These are phyloP conservation scores for Mesorhabditis spiculigera DNA, from an alignment of 2,888 invertebrate genomes.

Conservation along the genomic window DNA sequence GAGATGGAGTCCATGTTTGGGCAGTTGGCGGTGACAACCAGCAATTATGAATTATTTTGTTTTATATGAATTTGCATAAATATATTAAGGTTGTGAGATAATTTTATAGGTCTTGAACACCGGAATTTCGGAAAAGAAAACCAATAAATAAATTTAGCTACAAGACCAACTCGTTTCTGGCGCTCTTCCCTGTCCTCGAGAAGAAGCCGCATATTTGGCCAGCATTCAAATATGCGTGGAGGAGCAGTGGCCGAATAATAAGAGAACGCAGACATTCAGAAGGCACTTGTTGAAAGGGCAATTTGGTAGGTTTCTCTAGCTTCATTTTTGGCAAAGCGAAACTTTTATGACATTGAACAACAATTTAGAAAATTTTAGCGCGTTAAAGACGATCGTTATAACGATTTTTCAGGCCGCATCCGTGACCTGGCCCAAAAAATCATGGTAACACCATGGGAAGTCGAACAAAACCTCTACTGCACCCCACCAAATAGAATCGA, in stretches of 20 bases:
- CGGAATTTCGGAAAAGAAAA: too few relatives aligned
- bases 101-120: not conserved
- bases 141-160: slow-evolving; percentile 61
- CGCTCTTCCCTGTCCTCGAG: slow-evolving; percentile 66
- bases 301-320: slow-evolving; percentile 32
- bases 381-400: too few relatives aligned
- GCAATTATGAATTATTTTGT: slow-evolving; percentile 1
- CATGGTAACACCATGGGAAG: slow-evolving; percentile 59
- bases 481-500: slow-evolving; percentile 39
- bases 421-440: slow-evolving; percentile 57
- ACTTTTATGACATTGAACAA: too few relatives aligned
- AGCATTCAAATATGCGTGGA: slow-evolving; percentile 69
- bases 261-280: slow-evolving; percentile 53
- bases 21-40: slow-evolving; percentile 2
- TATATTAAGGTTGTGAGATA: not conserved
- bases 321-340: not conserved
- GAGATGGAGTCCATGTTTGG: not conserved
- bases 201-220: slow-evolving; percentile 69
- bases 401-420: slow-evolving; percentile 33
- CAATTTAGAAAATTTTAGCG: too few relatives aligned
- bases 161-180: slow-evolving; percentile 67
- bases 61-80: not conserved
- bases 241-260: slow-evolving; percentile 62
- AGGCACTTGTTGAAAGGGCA: slow-evolving; percentile 57
- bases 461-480: slow-evolving; percentile 49